These are phyloP conservation scores for Rhabdornis inornatus DNA, from an alignment of 2,113 vertebrate species.

Conservation along the genomic window DNA sequence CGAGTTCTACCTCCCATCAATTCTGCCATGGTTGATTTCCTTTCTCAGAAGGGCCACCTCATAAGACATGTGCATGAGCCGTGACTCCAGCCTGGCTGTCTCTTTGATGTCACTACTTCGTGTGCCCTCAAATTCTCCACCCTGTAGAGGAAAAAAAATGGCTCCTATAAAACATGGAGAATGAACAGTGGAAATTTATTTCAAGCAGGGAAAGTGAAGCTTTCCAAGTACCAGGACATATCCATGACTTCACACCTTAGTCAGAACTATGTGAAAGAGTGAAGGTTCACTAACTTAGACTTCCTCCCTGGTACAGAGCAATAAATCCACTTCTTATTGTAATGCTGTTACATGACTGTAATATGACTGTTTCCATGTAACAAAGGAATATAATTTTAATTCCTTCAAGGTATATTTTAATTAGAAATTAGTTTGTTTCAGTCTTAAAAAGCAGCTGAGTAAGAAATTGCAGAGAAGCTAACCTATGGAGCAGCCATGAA, in stretches of 20 bases:
- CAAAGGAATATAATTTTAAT: background rate
- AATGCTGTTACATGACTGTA: background rate
- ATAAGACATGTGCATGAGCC: constrained; percentile 56
- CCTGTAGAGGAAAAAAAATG: constrained; percentile 57
- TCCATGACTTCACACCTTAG: background rate
- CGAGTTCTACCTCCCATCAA: constrained; percentile 75
- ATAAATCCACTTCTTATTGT: background rate
- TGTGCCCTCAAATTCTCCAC: constrained; percentile 70
- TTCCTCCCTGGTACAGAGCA: background rate
- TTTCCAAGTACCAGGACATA: background rate
- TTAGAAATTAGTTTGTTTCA: background rate
- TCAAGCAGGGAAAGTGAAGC: background rate
- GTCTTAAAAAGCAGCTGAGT: background rate
- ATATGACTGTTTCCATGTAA: background rate
- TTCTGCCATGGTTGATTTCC: constrained; percentile 75
- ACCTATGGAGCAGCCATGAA: background rate
- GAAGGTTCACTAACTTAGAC: background rate
- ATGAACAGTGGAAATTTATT: background rate
- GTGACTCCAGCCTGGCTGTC: constrained; percentile 61
- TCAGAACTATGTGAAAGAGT: background rate
- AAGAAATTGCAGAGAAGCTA: background rate
- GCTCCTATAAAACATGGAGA: background rate
- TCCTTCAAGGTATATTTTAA: background rate
- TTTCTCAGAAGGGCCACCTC: constrained; percentile 65
- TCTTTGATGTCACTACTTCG: constrained; percentile 59